Conservation (phyloP, 1,140 invertebrate genomes). For the Pseudomyrmex gracilis region DNA sequence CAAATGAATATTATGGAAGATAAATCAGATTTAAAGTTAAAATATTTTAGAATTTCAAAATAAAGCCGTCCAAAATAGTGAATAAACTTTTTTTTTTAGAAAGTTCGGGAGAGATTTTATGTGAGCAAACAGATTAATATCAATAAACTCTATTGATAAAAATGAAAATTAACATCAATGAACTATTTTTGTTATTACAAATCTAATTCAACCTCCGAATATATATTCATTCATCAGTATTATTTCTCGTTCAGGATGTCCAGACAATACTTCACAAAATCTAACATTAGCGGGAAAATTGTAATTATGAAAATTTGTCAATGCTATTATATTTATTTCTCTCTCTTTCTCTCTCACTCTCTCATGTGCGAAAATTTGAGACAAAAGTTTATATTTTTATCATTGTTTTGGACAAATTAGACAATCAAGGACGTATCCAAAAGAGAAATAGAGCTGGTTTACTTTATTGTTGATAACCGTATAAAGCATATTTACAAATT, state of each 20-base stretch:
- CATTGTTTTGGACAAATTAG: not conserved
- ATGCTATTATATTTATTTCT: too few relatives aligned
- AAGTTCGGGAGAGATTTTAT: not conserved
- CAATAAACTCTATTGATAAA: not conserved
- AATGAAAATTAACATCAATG: not conserved
- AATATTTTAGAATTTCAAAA: not conserved
- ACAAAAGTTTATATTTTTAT: not conserved
- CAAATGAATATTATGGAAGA: conserved; percentile 4
- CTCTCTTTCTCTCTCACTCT: too few relatives aligned
- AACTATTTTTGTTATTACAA: conserved; percentile 15
- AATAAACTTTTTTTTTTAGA: not conserved
- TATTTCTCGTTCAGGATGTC: conserved; percentile 51
- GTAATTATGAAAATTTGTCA: not conserved
- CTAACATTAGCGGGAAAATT: conserved; percentile 9
- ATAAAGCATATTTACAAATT: conserved; percentile 50
- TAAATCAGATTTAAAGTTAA: conserved; percentile 30
- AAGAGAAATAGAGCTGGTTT: conserved; percentile 41
- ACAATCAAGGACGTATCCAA: conserved; percentile 37
- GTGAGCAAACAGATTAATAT: conserved; percentile 5
- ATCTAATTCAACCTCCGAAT: conserved; percentile 23
- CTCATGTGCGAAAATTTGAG: not conserved
- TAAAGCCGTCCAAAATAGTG: not conserved
- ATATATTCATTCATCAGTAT: conserved; percentile 9
- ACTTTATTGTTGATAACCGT: conserved; percentile 47
- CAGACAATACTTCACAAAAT: conserved; percentile 2